Evolutionary conservation across 2,113 vertebrate species (phyloP), one percentile per base, ranked within the genome.

Genomic region (Sclerurus mexicanus): DNA sequence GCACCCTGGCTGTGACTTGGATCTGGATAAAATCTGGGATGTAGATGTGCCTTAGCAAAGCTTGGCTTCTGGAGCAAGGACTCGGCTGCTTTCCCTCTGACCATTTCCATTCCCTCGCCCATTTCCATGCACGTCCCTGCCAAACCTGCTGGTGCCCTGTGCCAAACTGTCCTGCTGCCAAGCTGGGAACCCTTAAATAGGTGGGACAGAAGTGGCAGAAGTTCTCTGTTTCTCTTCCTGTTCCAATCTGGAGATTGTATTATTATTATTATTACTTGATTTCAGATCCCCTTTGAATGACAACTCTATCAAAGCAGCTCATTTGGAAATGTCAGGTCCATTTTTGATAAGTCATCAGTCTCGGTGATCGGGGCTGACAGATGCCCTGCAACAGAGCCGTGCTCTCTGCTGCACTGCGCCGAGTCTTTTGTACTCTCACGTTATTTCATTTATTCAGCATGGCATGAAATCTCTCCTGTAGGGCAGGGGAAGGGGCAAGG

Each of bases 271-370:
- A 24, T 87, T 52, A 44, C 83, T 92, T 79, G 75, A 88, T 92
- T 89, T 83, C 39, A 28, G 14, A 33, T 59, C 92, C 59, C 69
- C 28, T 63, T 71, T 94, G 96, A 98, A 73, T 96, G 97, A 89
- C 97, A 97, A 77, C 93, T 96, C 96, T 97, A 95, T 98, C 97
- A 95, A 95, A 98, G 88, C 95, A 96, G 97, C 93, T 94, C 91
- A 83, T 97, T 97, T 97, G 97, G 96, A 96, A 95, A 96, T 53
- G 97, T 97, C 97, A 96, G 87, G 84, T 95, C 95, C 93, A 49
- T 92, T 97, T 95, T 74, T 97, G 98, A 96, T 86, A 94, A 96
- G 96, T 83, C 96, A 94, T 98, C 97, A 74, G 89, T 98, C 97
- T 97, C 11, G 10, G 27, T 55, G 93, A 95, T 95, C 31, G 73